Evolutionary conservation across 2,888 invertebrate species (phyloP), one percentile per base, ranked within the genome.

Genomic region (Limnephilus rhombicus): DNA sequence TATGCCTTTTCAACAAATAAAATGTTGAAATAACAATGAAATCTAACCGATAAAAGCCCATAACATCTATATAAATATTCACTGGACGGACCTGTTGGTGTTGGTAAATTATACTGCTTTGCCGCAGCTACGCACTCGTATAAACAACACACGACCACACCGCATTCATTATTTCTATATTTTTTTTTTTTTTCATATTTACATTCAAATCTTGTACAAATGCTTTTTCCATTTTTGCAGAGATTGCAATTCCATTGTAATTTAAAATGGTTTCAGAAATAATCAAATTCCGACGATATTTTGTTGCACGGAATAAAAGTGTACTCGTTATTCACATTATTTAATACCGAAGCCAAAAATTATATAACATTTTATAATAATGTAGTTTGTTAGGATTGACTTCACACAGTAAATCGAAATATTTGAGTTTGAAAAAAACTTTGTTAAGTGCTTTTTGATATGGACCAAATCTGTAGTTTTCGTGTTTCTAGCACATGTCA

Each of bases 391-490:
- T 68, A 24, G 68, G n/a, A 68, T 68, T n/a, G 68, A 68, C 68
- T 68, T 68, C 68, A 68, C 68, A 83, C 15, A 37, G 83, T 34
- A 83, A 83, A 83, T 83, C 83, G 37, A 83, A 37, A 13, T 41
- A 83, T 83, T 83, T 83, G 83, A 83, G 83, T 83, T 83, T 83
- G 37, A 83, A 83, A n/a, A 86, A 45, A 86, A 45, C 41, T 86
- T 86, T 49, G 24, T 86, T 86, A 86, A 86, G 86, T 86, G 86
- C 86, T 86, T 86, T 86, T 86, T 86, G 86, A 68, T 88, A 88
- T 88, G 88, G 88, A 88, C 88, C 88, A 88, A 88, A 88, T 37
- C 68, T 34, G 88, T 88, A 88, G 88, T 88, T 80, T 68, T 88
- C 53, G 34, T 88, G 88, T 88, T 53, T 88, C 24, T 88, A 68